Evolutionary conservation across 1,140 invertebrate species (phyloP).

Genomic region (Lordiphosa collinella): DNA sequence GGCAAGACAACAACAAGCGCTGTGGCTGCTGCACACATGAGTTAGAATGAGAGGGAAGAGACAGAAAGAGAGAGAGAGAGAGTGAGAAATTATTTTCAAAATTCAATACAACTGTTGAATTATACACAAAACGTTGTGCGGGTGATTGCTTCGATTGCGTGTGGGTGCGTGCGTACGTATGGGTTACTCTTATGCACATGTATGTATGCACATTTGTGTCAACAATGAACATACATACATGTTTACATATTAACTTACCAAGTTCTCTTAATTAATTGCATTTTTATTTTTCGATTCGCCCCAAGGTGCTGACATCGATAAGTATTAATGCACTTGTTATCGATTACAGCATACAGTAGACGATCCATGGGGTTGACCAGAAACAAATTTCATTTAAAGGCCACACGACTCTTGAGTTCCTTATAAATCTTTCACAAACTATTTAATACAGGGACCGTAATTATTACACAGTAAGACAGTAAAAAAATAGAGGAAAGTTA

Average conservation of each 20-base stretch:
- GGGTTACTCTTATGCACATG: not conserved
- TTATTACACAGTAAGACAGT: too few species aligned
- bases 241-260: not conserved
- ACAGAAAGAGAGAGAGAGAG: not conserved
- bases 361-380: too few species aligned
- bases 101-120: too few species aligned
- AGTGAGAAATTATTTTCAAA: constrained; percentile 2
- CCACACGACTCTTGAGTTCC: too few species aligned
- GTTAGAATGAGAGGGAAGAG: constrained; percentile 28
- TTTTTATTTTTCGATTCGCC: not conserved
- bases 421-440: too few species aligned
- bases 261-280: not conserved
- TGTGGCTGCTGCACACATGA: not conserved
- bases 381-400: too few species aligned
- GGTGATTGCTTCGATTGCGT: too few species aligned
- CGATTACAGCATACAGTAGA: not conserved
- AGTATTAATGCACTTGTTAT: not conserved
- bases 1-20: not conserved
- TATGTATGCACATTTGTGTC: not conserved
- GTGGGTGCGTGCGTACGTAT: too few species aligned
- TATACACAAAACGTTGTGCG: too few species aligned
- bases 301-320: not conserved
- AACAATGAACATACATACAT: not conserved
- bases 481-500: too few species aligned
- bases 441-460: too few species aligned